Base-by-base conservation (phyloP, 2,113 vertebrate genomes). In the Vireo altiloquus region DNA sequence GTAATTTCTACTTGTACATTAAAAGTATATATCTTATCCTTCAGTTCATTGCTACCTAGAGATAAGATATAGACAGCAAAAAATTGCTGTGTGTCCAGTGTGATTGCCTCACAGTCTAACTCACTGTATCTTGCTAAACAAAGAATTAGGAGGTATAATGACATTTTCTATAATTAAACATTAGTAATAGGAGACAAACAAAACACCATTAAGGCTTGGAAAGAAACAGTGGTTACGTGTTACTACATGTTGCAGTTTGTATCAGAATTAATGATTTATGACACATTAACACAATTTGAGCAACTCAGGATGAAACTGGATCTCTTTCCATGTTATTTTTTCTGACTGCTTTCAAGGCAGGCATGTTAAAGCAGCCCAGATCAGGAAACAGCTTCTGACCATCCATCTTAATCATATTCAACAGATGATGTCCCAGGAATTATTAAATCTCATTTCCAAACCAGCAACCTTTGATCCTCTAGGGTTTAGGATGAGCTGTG, bases 221-320 rank as follows among this genome's bases (percentile, higher is more conserved):
- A 72, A 82, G 47, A 88, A 91, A 50, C 0, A 2, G 56, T 53
- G 15, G 33, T 72, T 91, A 72, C 1, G 0, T 63, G 50, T 85
- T 82, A 31, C 54, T 88, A 53, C 49, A 21, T 52, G 39, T 64
- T 90, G 52, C 39, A 66, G 35, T 91, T 85, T 80, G 46, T 90
- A 60, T 77, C 75, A 92, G 68, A 89, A 94, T 74, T 85, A 90
- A 91, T 60, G 35, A 22, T 77, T 91, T 87, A 68, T 96, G 89
- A 87, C 63, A 63, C 33, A 80, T 91, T 52, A 91, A 54, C 24
- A 42, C 66, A 61, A 82, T 74, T 35, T 47, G 47, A 90, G 59
- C 85, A 66, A 80, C 66, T 85, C 83, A 87, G 66, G 63, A 63
- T 85, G 63, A 91, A 94, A 92, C 46, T 90, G 70, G 25, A 82